Evolutionary conservation across 2,888 invertebrate genomes (phyloP), one percentile per base, ranked within the genome.

Genomic region (Stratiomys singularior): DNA sequence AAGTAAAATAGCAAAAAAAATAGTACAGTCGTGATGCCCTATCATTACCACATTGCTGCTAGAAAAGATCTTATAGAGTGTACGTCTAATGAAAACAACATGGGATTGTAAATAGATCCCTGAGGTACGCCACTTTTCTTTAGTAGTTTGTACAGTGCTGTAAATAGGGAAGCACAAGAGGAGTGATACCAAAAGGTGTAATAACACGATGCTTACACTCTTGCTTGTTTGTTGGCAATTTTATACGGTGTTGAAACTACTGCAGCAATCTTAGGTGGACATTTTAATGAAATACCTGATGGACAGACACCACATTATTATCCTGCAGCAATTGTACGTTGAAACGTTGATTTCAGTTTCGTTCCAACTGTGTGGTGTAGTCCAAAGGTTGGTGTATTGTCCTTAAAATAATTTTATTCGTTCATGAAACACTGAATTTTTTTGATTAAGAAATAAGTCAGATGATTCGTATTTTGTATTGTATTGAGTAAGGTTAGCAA

Each of bases 251-350:
- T 27, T 44, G 28, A 28, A 46, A 37, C 18, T 7, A 9, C 21
- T 44, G 44, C 13, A 21, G 11, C 7, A 58, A 25, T 25, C 27
- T 76, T 44, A 37, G 74, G 77, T 77, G 77, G 77, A 77, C 77
- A 77, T 77, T 77, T 67, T 77, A 77, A 77, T 77, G 77, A 77
- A 77, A 77, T 69, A 58, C 71, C 69, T 79, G 79, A 79, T 76
- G 77, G 79, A 78, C 76, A 77, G 79, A 77, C 74, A 77, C 72
- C 78, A 66, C 67, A 77, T 79, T 77, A 79, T 79, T 79, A 79
- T 79, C 78, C 78, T 69, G 72, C 66, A 44, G 69, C 60, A 52
- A 52, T 52, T 52, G 2, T 4, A 52, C 52, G 4, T 9, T n/a
- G 15, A 52, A 15, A 15, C 37, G 5, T 9, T 52, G 15, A 52